Conservation (phyloP, 2,797 vertebrate genomes). For the Setipinna tenuifilis region DNA sequence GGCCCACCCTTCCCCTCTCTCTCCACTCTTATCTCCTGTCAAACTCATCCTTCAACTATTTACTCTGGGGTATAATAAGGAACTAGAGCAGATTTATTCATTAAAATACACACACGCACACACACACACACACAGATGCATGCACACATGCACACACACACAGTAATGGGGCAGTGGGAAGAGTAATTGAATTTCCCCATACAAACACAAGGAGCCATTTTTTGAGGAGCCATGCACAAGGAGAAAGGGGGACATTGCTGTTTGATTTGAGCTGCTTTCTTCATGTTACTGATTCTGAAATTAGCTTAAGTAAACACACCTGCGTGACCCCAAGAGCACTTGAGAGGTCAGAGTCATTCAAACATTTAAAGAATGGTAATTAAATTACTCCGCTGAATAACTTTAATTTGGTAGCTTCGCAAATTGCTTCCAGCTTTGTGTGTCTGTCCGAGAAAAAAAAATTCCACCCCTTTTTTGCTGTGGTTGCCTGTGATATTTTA, state of each 20-base stretch:
- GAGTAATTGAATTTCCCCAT: constrained; percentile 74
- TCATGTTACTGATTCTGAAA: constrained; percentile 81
- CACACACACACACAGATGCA: constrained; percentile 40
- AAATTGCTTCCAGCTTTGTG: constrained; percentile 84
- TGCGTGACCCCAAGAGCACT: constrained; percentile 74
- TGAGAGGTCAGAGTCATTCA: constrained; percentile 84
- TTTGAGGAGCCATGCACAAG: constrained; percentile 52
- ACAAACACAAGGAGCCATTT: constrained; percentile 69
- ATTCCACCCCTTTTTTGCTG: constrained; percentile 68
- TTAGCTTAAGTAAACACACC: constrained; percentile 85
- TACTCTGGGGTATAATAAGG: constrained; percentile 64
- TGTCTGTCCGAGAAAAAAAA: constrained; percentile 35
- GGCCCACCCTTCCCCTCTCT: constrained; percentile 42
- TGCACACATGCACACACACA: constrained; percentile 32
- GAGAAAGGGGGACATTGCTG: constrained; percentile 66
- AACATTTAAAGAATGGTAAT: constrained; percentile 88
- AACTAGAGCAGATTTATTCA: constrained; percentile 66
- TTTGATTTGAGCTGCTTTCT: constrained; percentile 75
- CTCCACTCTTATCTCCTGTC: constrained; percentile 59
- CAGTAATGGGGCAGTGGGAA: constrained; percentile 69
- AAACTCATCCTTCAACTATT: constrained; percentile 65
- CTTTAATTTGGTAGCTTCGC: constrained; percentile 82
- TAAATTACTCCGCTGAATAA: constrained; percentile 85
- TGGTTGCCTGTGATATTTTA: constrained; percentile 70
- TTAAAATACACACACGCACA: constrained; percentile 58